Base-by-base conservation (phyloP, 2,888 invertebrate genomes). In the Lasioglossum villosulum region DNA sequence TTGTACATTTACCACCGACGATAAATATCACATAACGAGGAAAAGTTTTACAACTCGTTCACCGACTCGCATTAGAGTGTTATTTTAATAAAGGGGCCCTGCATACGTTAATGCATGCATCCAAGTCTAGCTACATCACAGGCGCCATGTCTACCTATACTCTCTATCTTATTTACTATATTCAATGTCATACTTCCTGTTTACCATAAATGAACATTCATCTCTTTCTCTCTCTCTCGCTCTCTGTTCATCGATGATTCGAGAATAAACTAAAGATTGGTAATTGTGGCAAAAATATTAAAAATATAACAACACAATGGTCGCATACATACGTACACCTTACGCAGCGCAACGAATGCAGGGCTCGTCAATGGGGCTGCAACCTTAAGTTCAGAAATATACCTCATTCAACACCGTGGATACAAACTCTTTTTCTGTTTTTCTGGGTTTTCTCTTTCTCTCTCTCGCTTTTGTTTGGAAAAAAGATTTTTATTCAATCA, bases 71-170 rank as follows among this genome's bases (percentile, higher is more conserved):
- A 83, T 86, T 3, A 56, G 56, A 87, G 82, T 90, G 83, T 82
- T 56, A 86, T 75, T 89, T 89, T 86, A 80, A 77, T 78, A 80
- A 78, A 56, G 56, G 89, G 89, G 92, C 92, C 93, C 93, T 93
- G 93, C 93, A 93, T 90, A 88, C 90, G 90, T 90, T 78, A 86
- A 85, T 88, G 89, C 88, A 91, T 91, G 89, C 90, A 89, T 91
- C 80, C 91, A 79, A 91, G 86, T 92, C 92, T 93, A 94, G 93
- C 94, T 94, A 93, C 93, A 93, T 94, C 94, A 93, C 94, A 94
- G 93, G 92, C 93, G 92, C 91, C 89, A 92, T 92, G 91, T 94
- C 91, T 92, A 93, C 91, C 93, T 93, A 93, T 90, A 90, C 89
- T 91, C 86, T 90, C 91, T 92, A 92, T 82, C 91, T 92, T 91